Evolutionary conservation across 2,888 invertebrate genomes (phyloP).

Genomic region (Diarsia rubi): DNA sequence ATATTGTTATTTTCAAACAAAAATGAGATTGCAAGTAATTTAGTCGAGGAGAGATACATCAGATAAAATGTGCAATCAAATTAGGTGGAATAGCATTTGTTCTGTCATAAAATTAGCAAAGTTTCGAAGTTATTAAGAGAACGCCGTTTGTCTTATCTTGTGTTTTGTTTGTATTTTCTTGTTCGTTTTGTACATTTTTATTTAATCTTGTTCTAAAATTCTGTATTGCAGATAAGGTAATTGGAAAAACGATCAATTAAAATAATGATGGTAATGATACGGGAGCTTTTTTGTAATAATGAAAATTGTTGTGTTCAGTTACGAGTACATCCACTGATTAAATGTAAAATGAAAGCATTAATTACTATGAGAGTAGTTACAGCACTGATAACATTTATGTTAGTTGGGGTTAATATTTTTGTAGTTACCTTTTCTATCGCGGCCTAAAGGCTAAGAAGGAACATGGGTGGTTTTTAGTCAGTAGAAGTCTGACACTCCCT

Average conservation of each 20-base stretch:
- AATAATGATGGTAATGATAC: background rate
- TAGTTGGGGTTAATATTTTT: no score
- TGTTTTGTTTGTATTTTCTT: constrained; percentile 27
- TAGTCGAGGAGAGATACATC: constrained; percentile 35
- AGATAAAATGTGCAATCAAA: constrained; percentile 62
- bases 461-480: no score
- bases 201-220: constrained; percentile 2
- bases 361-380: background rate
- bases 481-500: no score
- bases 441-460: no score
- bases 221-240: background rate
- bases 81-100: constrained; percentile 59
- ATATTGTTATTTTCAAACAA: constrained; percentile 19
- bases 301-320: background rate
- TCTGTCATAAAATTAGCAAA: constrained; percentile 62
- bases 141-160: constrained; percentile 41
- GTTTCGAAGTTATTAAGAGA: constrained; percentile 53
- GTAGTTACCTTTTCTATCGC: no score
- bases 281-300: background rate
- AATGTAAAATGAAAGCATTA: background rate
- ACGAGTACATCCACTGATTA: background rate
- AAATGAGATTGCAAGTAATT: constrained; percentile 51
- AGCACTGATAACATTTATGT: background rate
- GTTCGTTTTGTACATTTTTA: constrained; percentile 17
- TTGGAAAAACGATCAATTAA: background rate